Conservation (phyloP, 2,797 vertebrate species). For the Hydrolagus colliei region DNA sequence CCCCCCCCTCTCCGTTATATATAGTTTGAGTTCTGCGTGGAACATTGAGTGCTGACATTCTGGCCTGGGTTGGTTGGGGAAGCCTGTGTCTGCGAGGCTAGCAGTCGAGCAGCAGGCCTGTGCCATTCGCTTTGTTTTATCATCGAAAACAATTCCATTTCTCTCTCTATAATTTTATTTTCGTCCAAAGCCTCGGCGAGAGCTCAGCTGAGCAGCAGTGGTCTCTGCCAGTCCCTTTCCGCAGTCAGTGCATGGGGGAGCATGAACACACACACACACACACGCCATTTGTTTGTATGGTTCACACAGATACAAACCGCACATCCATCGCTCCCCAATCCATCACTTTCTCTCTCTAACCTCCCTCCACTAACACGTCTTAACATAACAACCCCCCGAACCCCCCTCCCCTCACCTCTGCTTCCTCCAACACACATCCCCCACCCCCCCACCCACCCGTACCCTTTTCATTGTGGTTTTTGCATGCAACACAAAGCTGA, state of each 20-base stretch:
- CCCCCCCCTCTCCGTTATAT: constrained; percentile 48
- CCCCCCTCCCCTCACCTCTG: neutral
- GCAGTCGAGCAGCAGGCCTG: too few species aligned
- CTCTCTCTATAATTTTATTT: constrained; percentile 41
- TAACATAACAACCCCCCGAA: constrained; percentile 36
- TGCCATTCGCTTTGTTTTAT: too few species aligned
- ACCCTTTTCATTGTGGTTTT: constrained; percentile 44
- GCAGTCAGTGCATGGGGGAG: constrained; percentile 73
- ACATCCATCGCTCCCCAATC: constrained; percentile 41
- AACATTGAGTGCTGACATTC: too few species aligned
- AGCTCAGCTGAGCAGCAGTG: constrained; percentile 57
- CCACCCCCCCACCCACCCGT: constrained; percentile 45
- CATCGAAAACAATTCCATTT: constrained; percentile 39
- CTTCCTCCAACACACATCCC: constrained; percentile 36
- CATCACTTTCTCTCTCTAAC: constrained; percentile 40
- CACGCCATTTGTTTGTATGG: constrained; percentile 39
- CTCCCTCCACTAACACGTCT: constrained; percentile 55
- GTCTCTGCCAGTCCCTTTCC: constrained; percentile 79
- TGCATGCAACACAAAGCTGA: constrained; percentile 65
- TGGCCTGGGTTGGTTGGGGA: too few species aligned
- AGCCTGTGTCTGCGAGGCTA: too few species aligned
- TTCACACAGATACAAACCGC: neutral
- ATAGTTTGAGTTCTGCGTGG: too few species aligned
- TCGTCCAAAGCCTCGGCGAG: constrained; percentile 56
- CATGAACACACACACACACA: constrained; percentile 61